A percentile compares a stretch with the other conserved stretches of the same genome.
Conservation (phyloP, 2,797 vertebrate species). For the Sphenopsis melanotis region DNA sequence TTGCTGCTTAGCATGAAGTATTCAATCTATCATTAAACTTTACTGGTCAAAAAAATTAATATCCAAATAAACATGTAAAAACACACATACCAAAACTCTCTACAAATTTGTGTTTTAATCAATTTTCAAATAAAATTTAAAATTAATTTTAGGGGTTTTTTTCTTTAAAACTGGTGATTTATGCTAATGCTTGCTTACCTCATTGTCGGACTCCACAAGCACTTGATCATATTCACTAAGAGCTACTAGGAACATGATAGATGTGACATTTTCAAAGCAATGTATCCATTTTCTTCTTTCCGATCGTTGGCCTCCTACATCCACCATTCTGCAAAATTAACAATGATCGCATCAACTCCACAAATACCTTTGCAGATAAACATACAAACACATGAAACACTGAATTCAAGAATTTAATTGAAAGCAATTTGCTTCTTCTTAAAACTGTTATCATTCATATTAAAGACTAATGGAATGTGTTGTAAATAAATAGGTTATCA, state of each 20-base stretch:
- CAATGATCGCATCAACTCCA: conserved; percentile 33
- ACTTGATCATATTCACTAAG: conserved; percentile 96
- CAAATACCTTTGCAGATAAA: conserved; percentile 3
- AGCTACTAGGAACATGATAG: conserved; percentile 94
- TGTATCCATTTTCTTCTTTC: conserved; percentile 97
- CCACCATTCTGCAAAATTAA: conserved; percentile 87
- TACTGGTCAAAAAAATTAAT: neutral
- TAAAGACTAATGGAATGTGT: neutral
- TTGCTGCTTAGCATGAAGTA: neutral
- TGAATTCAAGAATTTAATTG: neutral
- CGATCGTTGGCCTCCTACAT: conserved; percentile 92
- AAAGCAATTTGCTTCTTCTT: neutral
- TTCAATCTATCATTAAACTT: neutral
- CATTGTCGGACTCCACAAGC: conserved; percentile 91
- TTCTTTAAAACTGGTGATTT: neutral
- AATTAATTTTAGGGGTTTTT: neutral
- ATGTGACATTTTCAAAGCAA: conserved; percentile 95
- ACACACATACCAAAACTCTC: neutral
- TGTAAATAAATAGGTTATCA: neutral
- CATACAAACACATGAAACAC: neutral
- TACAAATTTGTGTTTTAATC: neutral
- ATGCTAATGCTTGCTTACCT: conserved; percentile 75
- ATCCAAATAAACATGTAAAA: neutral
- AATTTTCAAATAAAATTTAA: neutral
- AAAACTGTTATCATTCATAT: neutral